Percentiles rank a stretch among this genome's conserved stretches.
Conservation (phyloP, 2,797 vertebrate genomes). For the Glossophaga mutica region DNA sequence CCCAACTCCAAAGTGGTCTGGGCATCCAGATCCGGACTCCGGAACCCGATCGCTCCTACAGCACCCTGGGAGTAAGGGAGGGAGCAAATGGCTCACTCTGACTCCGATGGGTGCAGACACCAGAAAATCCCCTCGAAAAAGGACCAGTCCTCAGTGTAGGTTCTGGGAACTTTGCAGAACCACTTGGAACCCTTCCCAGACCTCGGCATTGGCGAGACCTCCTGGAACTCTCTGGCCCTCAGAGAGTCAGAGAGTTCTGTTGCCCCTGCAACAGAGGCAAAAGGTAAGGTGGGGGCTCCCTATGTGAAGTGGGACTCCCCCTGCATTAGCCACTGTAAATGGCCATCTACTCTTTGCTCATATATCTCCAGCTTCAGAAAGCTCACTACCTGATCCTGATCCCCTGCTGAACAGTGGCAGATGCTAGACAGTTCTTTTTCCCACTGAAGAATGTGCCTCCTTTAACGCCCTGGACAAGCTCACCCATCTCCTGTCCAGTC, state of each 20-base stretch:
- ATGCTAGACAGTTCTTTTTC: not conserved
- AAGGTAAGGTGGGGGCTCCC: not conserved
- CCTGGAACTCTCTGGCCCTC: not conserved
- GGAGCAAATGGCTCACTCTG: not conserved
- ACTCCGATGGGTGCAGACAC: not conserved
- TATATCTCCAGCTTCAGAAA: not conserved
- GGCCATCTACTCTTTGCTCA: not conserved
- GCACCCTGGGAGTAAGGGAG: not conserved
- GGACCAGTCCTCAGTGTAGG: not conserved
- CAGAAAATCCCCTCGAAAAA: not conserved
- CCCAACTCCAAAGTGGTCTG: slow-evolving; percentile 44
- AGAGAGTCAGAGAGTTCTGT: no score
- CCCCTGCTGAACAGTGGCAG: not conserved
- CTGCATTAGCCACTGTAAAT: not conserved
- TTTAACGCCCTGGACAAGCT: not conserved
- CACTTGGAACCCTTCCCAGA: not conserved
- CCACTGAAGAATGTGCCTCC: not conserved
- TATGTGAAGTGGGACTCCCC: not conserved
- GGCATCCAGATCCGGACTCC: not conserved
- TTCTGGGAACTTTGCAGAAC: not conserved
- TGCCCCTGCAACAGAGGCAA: not conserved
- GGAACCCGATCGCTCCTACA: not conserved
- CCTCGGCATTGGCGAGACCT: not conserved
- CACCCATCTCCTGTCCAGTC: not conserved
- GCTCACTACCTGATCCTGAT: not conserved